Base-by-base conservation (phyloP, 2,113 vertebrate species). In the Callaeas wilsoni region DNA sequence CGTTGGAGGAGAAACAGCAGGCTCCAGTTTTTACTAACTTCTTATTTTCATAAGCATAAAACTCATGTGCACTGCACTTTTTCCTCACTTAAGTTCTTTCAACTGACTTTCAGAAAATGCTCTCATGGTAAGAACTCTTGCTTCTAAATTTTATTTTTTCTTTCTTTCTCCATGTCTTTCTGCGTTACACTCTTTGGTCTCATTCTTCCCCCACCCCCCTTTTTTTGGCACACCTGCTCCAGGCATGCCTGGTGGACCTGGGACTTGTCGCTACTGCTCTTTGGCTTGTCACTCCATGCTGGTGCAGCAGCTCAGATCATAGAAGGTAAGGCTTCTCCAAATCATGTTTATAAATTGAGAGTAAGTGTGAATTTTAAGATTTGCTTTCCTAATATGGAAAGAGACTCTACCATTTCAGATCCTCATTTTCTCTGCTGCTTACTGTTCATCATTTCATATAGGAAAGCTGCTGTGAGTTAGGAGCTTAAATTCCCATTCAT, bases 271-370 rank as follows among this genome's bases (percentile, higher is more conserved):
- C 80, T 96, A 4, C 79, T 96, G 68, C 68, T 97, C 35, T 74
- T 94, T 76, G 90, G 77, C 52, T 97, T 96, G 35, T 93, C 93
- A 92, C n/a, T 96, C 84, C 93, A 21, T 42, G 69, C 62, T 39
- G 85, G 90, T 41, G 86, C 92, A 73, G 81, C 94, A 60, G 89
- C 97, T 84, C 94, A 97, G 91, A 92, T 97, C 77, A 97, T 97
- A 84, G 97, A 98, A 97, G 97, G 97, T 98, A 97, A 97, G 97
- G 75, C 29, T 80, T 64, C 63, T 91, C 44, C 47, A 69, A 62
- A 60, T 18, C 13, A 27, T 52, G 23, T 55, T 63, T 88, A 23
- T 44, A 59, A 60, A 57, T 33, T 42, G 21, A 83, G 16, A 86
- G 4, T 52, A 83, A 87, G 50, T 33, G 75, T 86, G 86, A 50